These are phyloP conservation scores for Fregetta grallaria DNA, from an alignment of 2,113 vertebrate genomes.

Conservation along the genomic window DNA sequence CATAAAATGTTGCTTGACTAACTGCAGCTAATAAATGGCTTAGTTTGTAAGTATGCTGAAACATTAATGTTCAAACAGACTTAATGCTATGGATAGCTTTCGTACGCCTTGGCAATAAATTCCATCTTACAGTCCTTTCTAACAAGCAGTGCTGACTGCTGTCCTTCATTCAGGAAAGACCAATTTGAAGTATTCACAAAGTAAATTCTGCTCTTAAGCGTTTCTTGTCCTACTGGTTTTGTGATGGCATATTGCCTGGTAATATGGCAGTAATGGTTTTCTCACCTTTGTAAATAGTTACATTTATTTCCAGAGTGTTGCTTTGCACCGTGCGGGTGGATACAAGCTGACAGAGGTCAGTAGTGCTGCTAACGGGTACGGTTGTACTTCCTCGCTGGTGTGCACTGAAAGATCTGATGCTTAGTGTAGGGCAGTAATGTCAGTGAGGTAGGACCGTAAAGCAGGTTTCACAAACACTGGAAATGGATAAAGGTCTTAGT, in stretches of 20 bases:
- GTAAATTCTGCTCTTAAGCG: neutral
- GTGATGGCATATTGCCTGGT: neutral
- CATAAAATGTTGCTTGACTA: neutral
- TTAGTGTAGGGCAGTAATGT: neutral
- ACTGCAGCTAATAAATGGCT: neutral
- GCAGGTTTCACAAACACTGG: neutral
- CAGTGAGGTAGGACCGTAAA: neutral
- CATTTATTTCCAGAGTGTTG: neutral
- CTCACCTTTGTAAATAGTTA: neutral
- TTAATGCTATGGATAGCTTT: neutral
- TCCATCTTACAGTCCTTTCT: neutral
- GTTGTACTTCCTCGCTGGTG: neutral
- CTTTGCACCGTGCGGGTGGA: fast-evolving
- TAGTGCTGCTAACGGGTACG: neutral
- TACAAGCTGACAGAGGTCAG: neutral
- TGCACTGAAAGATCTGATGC: neutral
- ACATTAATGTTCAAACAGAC: conserved; percentile 36
- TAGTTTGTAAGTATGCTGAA: conserved; percentile 31
- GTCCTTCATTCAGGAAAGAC: conserved; percentile 18
- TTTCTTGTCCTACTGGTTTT: neutral
- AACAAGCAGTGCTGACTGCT: neutral
- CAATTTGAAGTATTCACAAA: neutral
- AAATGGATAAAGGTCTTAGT: neutral
- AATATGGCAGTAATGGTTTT: neutral
- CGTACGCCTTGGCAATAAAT: neutral